A percentile compares a stretch with the other conserved stretches of the same genome.
phyloP scores from a whole-genome alignment of 1,140 invertebrate species.

The Oedothorax gibbosus region DNA sequence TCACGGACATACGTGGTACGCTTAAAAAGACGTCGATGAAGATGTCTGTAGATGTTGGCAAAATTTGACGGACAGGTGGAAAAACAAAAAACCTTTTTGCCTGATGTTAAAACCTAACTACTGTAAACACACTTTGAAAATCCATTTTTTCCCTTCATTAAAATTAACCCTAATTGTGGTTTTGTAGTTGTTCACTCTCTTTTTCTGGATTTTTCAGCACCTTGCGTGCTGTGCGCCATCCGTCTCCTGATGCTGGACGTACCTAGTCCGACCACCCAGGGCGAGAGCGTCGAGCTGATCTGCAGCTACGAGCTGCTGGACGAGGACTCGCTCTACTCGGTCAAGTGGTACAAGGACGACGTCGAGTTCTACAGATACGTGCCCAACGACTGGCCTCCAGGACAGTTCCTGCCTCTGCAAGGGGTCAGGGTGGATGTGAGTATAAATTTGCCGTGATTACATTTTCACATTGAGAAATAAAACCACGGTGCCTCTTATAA shows the following conservation, averaged over 20 bases:
- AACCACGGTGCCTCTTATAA: too few species aligned
- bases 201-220: constrained; percentile 71
- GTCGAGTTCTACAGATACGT: constrained; percentile 83
- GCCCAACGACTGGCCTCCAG: constrained; percentile 79
- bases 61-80: too few species aligned
- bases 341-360: constrained; percentile 84
- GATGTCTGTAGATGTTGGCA: too few species aligned
- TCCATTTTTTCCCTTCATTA: too few species aligned
- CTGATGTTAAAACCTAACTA: too few species aligned
- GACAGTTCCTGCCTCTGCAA: constrained; percentile 79
- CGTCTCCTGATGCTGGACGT: constrained; percentile 72
- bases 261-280: constrained; percentile 77
- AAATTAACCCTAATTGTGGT: too few species aligned
- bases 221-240: constrained; percentile 60
- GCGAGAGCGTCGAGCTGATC: constrained; percentile 76
- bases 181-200: background rate
- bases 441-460: constrained; percentile 64
- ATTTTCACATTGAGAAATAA: background rate
- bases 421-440: constrained; percentile 88
- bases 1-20: too few species aligned
- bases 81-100: too few species aligned
- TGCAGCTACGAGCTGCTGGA: constrained; percentile 81
- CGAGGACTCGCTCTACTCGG: constrained; percentile 78
- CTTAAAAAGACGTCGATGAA: too few species aligned
- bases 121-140: too few species aligned